These are phyloP conservation scores for Aplocera efformata DNA, from an alignment of 2,888 invertebrate species.

Conservation along the genomic window DNA sequence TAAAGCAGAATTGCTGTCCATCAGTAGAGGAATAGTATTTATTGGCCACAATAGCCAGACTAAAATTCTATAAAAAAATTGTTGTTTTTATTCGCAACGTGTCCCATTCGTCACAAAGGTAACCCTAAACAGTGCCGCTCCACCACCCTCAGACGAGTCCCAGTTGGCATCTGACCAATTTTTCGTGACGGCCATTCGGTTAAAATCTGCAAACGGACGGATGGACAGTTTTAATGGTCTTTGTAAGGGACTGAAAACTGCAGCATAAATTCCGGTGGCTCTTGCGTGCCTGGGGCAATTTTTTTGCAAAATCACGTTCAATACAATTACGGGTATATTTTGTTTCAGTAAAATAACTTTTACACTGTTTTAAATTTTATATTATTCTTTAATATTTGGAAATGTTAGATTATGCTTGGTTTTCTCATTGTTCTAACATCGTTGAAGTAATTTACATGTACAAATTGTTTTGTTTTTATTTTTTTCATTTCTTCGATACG, in stretches of 20 bases:
- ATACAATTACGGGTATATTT: constrained; percentile 3
- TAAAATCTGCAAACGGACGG: constrained; percentile 67
- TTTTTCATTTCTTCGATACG: no score
- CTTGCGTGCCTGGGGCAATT: constrained; percentile 49
- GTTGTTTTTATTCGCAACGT: background rate
- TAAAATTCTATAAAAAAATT: no score
- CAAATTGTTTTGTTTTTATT: no score
- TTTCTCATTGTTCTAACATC: no score
- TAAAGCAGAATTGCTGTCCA: no score
- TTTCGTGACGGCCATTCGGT: constrained; percentile 56
- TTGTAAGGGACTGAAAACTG: constrained; percentile 58
- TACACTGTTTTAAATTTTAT: no score
- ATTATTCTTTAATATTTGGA: no score
- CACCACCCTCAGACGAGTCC: background rate
- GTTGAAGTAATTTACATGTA: no score
- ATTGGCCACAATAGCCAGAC: no score
- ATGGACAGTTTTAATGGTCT: constrained; percentile 69
- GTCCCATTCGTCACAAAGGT: background rate
- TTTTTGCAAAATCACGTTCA: constrained; percentile 42
- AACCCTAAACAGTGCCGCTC: background rate
- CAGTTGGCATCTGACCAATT: constrained; percentile 27
- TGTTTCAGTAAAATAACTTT: constrained; percentile 1
- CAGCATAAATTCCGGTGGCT: constrained; percentile 59
- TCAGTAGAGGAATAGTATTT: no score
- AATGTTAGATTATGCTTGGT: no score